Evolutionary conservation across 2,888 invertebrate genomes (phyloP).

Genomic region (Polydrusus pterygomalis): DNA sequence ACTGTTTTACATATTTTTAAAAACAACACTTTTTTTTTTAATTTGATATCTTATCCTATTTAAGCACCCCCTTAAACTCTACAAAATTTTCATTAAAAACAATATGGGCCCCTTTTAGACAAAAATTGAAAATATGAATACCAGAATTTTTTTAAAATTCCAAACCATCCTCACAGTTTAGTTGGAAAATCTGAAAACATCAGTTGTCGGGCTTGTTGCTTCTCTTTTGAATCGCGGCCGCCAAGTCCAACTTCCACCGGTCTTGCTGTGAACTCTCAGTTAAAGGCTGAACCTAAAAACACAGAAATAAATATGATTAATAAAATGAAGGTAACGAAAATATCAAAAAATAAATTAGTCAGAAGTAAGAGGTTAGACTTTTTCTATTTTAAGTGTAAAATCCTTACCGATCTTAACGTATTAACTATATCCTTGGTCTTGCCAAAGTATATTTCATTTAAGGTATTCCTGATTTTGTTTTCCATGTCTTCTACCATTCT

Average conservation of each 20-base stretch:
- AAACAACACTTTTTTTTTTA: too few species aligned
- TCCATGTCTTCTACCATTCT: conserved; percentile 99
- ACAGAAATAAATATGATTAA: too few species aligned
- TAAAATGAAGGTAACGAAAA: neutral
- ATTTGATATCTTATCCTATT: too few species aligned
- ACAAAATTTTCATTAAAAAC: neutral
- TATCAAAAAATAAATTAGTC: too few species aligned
- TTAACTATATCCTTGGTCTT: conserved; percentile 99
- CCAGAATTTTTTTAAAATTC: neutral
- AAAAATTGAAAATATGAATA: neutral
- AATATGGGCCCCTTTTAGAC: neutral
- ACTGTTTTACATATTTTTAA: too few species aligned
- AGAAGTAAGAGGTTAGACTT: too few species aligned
- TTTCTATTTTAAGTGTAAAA: too few species aligned
- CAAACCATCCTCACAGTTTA: conserved; percentile 52
- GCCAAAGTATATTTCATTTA: conserved; percentile 99
- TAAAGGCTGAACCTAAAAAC: conserved; percentile 51
- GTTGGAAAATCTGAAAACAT: conserved; percentile 62
- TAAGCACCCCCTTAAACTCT: too few species aligned
- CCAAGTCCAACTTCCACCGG: conserved; percentile 89
- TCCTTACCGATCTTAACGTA: conserved; percentile 79
- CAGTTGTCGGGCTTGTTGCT: conserved; percentile 79
- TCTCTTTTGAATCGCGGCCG: conserved; percentile 87
- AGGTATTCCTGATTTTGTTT: conserved; percentile 97
- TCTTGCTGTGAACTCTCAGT: conserved; percentile 78